phyloP scores from a whole-genome alignment of 2,888 invertebrate genomes.

The Oscheius sp. region DNA sequence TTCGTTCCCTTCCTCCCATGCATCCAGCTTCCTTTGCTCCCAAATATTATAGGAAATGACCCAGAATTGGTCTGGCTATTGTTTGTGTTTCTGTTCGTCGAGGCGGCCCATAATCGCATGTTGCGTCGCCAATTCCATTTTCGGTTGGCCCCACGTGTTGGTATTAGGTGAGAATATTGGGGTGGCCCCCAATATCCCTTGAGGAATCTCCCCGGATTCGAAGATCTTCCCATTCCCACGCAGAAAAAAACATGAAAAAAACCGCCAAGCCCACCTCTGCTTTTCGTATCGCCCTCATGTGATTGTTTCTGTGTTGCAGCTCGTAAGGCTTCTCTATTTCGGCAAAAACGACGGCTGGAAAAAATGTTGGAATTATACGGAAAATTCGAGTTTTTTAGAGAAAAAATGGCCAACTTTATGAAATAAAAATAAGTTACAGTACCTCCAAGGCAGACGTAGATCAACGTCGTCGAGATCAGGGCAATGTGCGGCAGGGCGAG shows the following conservation, averaged over 20 bases:
- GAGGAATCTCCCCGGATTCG: background rate
- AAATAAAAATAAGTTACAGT: constrained; percentile 24
- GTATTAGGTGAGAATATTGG: background rate
- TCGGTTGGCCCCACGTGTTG: background rate
- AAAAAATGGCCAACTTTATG: background rate
- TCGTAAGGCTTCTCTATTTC: constrained; percentile 60
- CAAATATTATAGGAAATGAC: background rate
- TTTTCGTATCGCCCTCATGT: constrained; percentile 42
- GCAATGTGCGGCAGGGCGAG: constrained; percentile 66
- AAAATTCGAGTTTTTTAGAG: background rate
- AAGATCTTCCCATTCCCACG: background rate
- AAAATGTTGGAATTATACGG: too few species aligned
- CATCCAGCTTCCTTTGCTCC: background rate
- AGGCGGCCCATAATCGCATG: constrained; percentile 26
- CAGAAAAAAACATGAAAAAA: background rate
- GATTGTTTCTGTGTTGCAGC: constrained; percentile 46
- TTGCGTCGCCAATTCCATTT: constrained; percentile 21
- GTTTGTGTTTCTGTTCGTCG: constrained; percentile 16
- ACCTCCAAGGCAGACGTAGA: constrained; percentile 62
- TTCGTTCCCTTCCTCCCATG: background rate
- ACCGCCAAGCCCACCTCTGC: constrained; percentile 44
- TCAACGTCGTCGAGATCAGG: constrained; percentile 61
- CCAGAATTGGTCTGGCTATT: background rate
- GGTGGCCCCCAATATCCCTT: too few species aligned
- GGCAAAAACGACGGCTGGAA: constrained; percentile 47